These are phyloP conservation scores for Antechinus stuartii DNA, from an alignment of 2,113 vertebrate species.

Conservation along the genomic window DNA sequence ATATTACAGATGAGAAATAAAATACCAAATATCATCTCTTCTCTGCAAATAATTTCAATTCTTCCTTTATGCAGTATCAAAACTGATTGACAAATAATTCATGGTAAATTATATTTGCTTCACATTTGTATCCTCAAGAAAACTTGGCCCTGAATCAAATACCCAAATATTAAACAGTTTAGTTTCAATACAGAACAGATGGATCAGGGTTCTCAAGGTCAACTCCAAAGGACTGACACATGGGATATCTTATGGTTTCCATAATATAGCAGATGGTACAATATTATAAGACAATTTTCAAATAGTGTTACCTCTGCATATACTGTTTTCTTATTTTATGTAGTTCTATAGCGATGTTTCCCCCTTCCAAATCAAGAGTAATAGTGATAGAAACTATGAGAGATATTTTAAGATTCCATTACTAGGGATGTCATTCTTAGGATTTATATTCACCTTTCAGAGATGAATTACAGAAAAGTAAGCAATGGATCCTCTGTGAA, in stretches of 20 bases:
- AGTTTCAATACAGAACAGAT: constrained; percentile 63
- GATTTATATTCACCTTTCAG: constrained; percentile 59
- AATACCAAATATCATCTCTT: neutral
- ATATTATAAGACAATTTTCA: constrained; percentile 66
- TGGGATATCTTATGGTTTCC: constrained; percentile 50
- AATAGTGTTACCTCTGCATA: constrained; percentile 44
- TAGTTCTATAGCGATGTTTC: constrained; percentile 64
- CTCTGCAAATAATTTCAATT: neutral
- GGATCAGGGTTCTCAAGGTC: constrained; percentile 58
- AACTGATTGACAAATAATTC: neutral
- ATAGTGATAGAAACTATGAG: constrained; percentile 49
- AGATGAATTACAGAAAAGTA: constrained; percentile 57
- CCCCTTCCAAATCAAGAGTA: constrained; percentile 54
- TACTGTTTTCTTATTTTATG: constrained; percentile 42
- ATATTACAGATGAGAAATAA: neutral
- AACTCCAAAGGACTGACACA: constrained; percentile 46
- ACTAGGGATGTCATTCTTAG: constrained; percentile 54
- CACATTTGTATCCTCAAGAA: constrained; percentile 10
- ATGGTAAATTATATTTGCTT: constrained; percentile 7
- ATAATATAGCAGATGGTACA: constrained; percentile 61
- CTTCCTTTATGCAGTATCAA: constrained; percentile 32
- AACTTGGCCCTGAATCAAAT: constrained; percentile 48
- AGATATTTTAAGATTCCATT: constrained; percentile 58
- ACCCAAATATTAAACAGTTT: constrained; percentile 58
- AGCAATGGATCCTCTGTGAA: constrained; percentile 49